Evolutionary conservation across 2,113 vertebrate species (phyloP).

Genomic region (Propithecus coquereli): DNA sequence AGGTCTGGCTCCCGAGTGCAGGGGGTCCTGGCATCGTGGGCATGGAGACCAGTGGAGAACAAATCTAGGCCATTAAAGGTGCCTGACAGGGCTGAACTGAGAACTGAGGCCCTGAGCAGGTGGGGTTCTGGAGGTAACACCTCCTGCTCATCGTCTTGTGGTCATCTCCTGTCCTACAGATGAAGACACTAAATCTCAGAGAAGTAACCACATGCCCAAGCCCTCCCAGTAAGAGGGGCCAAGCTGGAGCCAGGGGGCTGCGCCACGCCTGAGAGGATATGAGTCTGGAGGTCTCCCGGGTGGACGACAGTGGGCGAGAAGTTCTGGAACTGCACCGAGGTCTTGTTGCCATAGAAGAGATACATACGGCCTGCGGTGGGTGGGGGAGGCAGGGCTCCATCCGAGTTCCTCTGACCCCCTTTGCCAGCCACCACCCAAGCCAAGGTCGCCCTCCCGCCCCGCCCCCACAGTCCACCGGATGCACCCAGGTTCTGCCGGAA

Average conservation of each 20-base stretch:
- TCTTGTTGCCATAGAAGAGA: slow-evolving; percentile 96
- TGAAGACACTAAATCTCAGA: neutral
- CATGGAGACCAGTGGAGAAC: neutral
- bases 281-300: slow-evolving; percentile 90
- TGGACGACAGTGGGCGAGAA: slow-evolving; percentile 90
- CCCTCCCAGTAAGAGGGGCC: neutral
- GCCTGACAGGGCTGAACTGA: neutral
- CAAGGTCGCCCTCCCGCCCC: accelerated
- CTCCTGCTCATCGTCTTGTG: neutral
- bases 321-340: slow-evolving; percentile 92
- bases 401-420: neutral
- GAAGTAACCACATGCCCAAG: neutral
- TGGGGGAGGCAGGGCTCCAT: neutral
- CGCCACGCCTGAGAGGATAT: slow-evolving; percentile 85
- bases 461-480: neutral
- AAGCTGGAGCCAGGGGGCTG: no score
- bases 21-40: neutral
- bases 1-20: neutral
- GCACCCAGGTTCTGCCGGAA: slow-evolving; percentile 94
- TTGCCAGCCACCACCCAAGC: neutral
- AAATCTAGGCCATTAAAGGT: neutral
- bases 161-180: neutral
- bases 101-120: neutral
- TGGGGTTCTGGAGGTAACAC: neutral
- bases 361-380: slow-evolving; percentile 90